Evolutionary conservation across 2,888 invertebrate genomes (phyloP).

Genomic region (Drosophila cognata): DNA sequence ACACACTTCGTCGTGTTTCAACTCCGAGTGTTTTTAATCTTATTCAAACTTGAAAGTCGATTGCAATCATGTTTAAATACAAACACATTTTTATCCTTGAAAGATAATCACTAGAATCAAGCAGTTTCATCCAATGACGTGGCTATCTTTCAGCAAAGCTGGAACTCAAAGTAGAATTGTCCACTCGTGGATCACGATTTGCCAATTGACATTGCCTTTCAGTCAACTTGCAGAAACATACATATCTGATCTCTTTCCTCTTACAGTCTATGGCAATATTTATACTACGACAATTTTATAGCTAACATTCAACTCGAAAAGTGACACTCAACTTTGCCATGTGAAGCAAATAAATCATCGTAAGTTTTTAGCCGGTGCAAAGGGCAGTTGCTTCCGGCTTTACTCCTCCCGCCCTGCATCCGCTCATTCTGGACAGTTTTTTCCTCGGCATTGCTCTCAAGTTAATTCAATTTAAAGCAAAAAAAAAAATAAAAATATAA

Average conservation of each 20-base stretch:
- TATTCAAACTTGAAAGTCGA: background rate
- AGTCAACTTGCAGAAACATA: conserved; percentile 4
- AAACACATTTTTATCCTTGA: background rate
- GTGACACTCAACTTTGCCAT: conserved; percentile 76
- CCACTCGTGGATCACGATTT: conserved; percentile 28
- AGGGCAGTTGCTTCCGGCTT: conserved; percentile 40
- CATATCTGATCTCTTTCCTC: conserved; percentile 29
- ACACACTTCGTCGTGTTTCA: background rate
- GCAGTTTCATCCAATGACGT: background rate
- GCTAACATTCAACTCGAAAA: conserved; percentile 50
- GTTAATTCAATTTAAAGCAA: conserved; percentile 74
- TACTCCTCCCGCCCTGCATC: background rate
- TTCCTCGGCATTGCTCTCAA: conserved; percentile 57
- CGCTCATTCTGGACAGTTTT: conserved; percentile 12
- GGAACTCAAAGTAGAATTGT: conserved; percentile 7
- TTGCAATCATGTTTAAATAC: background rate
- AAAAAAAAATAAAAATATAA: conserved; percentile 34
- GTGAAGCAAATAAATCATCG: conserved; percentile 78
- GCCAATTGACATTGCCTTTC: conserved; percentile 21
- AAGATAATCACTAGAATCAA: background rate
- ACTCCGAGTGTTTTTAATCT: background rate
- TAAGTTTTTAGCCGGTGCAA: conserved; percentile 75
- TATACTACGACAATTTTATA: conserved; percentile 31
- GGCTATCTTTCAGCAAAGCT: background rate
- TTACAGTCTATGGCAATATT: conserved; percentile 16